Conservation (phyloP, 2,797 vertebrate genomes). For the Halcyon badia region DNA sequence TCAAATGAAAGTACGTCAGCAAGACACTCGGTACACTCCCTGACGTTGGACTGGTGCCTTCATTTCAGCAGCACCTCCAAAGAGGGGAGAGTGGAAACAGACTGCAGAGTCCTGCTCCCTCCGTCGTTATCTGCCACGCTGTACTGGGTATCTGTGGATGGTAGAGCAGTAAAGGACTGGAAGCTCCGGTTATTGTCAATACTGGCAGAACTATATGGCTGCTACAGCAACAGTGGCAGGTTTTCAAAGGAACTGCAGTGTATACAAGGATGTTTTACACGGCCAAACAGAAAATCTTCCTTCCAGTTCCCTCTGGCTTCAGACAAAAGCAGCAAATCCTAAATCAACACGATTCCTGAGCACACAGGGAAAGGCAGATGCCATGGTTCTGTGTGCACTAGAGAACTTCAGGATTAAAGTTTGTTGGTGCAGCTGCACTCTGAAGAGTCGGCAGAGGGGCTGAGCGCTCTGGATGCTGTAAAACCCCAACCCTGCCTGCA, state of each 20-base stretch:
- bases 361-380: neutral
- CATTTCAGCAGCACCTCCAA: neutral
- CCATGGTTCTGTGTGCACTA: neutral
- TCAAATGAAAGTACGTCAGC: neutral
- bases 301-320: slow-evolving; percentile 66
- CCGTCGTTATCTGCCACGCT: neutral
- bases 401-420: neutral
- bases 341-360: slow-evolving; percentile 10
- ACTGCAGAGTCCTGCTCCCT: neutral
- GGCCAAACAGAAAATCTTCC: slow-evolving; percentile 65
- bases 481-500: neutral
- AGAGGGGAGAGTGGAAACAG: neutral
- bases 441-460: neutral
- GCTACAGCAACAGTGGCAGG: slow-evolving; percentile 66
- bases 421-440: neutral
- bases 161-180: neutral
- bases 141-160: fast-evolving
- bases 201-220: slow-evolving; percentile 34
- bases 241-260: slow-evolving; percentile 61
- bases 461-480: fast-evolving
- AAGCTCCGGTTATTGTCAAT: slow-evolving; percentile 12
- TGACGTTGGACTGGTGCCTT: fast-evolving
- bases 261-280: slow-evolving; percentile 64
- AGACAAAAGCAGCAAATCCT: slow-evolving; percentile 55
- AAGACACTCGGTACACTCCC: neutral